Evolutionary conservation across 2,888 invertebrate species (phyloP), one percentile per base, ranked within the genome.

Genomic region (Erebia aethiops): DNA sequence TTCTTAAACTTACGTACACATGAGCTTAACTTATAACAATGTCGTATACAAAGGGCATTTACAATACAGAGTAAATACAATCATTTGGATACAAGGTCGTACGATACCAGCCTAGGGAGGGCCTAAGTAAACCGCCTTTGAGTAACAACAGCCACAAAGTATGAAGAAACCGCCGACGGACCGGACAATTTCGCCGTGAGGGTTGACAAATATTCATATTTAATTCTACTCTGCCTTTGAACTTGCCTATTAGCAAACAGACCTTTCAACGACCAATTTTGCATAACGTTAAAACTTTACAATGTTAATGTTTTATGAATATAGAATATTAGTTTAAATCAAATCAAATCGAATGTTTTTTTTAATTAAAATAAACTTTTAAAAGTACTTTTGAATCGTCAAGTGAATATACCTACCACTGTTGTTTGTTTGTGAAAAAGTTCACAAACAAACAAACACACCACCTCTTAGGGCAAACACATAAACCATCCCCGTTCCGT

Each of bases 191-290:
- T 79, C 82, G 84, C 83, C 85, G 83, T 83, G 81, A 82, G 83
- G 79, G 81, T 82, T 85, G 83, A 86, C 91, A 89, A 91, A 92
- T 90, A 91, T 91, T 90, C 90, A 92, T 92, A 91, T 91, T 91
- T 91, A 90, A 92, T 92, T 90, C 86, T 80, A 80, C 78, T 77
- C 80, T 77, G 78, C 80, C 83, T 88, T 85, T 86, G 83, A 83
- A 77, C 81, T 81, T 80, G 82, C 80, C 80, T 81, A 87, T 87
- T 88, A 85, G 86, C 83, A 87, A 87, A 87, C 82, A 82, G 80
- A 81, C 82, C 79, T 79, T 81, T 82, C 83, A 83, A 87, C 82
- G 85, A 82, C 84, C 82, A 77, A 79, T 79, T 77, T 78, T 77
- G 77, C 76, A 77, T 77, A 78, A 79, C 75, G 77, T 77, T 75